Conservation (phyloP, 2,797 vertebrate genomes). For the Phrynocephalus vlangalii region DNA sequence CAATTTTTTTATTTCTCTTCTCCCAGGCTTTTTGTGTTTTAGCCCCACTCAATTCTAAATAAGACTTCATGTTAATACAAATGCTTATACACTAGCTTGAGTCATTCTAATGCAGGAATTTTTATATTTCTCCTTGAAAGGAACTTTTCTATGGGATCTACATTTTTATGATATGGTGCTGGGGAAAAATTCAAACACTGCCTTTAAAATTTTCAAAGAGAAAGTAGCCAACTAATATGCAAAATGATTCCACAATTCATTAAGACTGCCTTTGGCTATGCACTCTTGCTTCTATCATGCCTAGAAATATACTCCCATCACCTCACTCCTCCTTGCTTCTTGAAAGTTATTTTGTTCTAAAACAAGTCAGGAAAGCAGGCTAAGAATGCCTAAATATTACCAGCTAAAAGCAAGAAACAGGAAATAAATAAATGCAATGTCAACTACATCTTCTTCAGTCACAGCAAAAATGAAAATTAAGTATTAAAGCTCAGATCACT, state of each 20-base stretch:
- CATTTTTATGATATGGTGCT: neutral
- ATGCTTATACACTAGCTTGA: neutral
- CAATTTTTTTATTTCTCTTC: neutral
- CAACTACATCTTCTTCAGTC: neutral
- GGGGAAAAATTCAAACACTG: neutral
- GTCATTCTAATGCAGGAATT: neutral
- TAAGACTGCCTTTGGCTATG: neutral
- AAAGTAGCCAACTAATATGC: neutral
- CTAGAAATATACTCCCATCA: neutral
- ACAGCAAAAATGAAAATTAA: neutral
- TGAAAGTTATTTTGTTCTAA: neutral
- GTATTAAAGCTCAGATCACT: neutral
- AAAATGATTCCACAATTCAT: neutral
- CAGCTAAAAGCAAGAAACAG: neutral
- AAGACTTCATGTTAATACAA: neutral
- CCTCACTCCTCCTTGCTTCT: neutral
- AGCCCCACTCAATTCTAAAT: neutral
- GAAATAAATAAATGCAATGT: neutral
- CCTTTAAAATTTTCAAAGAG: neutral
- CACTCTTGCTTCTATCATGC: neutral
- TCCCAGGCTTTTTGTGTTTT: neutral
- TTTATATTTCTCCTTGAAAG: neutral
- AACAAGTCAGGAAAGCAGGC: neutral
- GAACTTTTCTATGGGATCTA: neutral
- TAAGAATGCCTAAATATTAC: neutral